Percentiles rank a stretch among this genome's conserved stretches.
These are phyloP conservation scores for Morus bassanus DNA, from an alignment of 2,797 vertebrate species.

Conservation along the genomic window DNA sequence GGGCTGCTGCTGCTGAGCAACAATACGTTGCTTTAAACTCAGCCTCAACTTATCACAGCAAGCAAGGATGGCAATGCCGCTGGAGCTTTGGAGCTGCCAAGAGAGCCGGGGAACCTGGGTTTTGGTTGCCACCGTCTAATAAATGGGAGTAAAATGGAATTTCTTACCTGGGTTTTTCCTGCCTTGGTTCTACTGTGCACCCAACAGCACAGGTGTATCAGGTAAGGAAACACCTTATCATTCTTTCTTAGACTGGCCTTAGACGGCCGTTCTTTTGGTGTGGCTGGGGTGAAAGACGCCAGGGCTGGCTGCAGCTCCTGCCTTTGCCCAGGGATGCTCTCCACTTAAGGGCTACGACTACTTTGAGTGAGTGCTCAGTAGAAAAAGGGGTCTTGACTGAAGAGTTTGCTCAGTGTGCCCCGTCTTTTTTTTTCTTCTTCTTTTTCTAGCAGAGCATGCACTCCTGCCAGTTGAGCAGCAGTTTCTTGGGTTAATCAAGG, in stretches of 20 bases:
- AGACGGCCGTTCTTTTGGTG: background rate
- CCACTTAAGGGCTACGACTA: rapidly evolving
- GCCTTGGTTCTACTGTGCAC: slow-evolving; percentile 81
- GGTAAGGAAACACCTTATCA: slow-evolving; percentile 77
- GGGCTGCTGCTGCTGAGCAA: slow-evolving; percentile 46
- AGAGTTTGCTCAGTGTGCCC: slow-evolving; percentile 5
- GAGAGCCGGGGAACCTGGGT: slow-evolving; percentile 19
- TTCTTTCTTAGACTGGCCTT: background rate
- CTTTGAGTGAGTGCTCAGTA: background rate
- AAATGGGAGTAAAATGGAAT: slow-evolving; percentile 79
- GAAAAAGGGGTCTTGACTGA: background rate
- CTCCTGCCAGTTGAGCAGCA: background rate
- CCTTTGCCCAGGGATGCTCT: background rate
- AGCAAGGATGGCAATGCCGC: slow-evolving; percentile 61
- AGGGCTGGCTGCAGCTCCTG: background rate
- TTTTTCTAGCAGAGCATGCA: background rate
- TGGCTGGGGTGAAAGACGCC: background rate
- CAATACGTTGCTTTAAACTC: slow-evolving; percentile 7
- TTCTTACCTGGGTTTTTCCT: slow-evolving; percentile 77
- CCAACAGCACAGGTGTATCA: slow-evolving; percentile 80
- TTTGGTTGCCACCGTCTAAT: slow-evolving; percentile 16
- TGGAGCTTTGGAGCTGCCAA: slow-evolving; percentile 45
- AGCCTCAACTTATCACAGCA: slow-evolving; percentile 26
- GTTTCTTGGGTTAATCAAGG: background rate
- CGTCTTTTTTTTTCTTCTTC: background rate